phyloP scores from a whole-genome alignment of 2,888 invertebrate species.

The Lamellibrachia satsuma region DNA sequence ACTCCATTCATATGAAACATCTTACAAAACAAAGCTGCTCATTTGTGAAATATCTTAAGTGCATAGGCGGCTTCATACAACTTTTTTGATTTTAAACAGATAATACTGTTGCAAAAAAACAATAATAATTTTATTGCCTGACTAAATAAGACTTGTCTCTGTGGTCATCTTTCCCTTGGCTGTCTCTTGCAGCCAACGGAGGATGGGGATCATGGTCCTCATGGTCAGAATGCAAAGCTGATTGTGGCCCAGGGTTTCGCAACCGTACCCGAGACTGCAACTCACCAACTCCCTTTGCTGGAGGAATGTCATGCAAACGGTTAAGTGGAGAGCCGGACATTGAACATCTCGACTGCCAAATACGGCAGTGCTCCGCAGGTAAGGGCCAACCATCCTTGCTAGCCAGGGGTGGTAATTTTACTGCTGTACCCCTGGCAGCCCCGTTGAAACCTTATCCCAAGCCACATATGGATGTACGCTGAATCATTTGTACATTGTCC shows the following conservation, averaged over 20 bases:
- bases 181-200: neutral
- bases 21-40: no score
- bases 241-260: constrained; percentile 9
- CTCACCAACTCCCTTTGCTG: neutral
- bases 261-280: neutral
- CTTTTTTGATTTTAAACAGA: no score
- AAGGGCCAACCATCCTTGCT: neutral
- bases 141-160: neutral
- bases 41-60: no score
- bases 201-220: neutral
- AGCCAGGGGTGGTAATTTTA: no score
- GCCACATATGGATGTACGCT: no score
- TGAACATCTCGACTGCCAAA: neutral
- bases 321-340: neutral
- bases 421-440: no score
- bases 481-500: no score
- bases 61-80: no score
- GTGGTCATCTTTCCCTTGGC: neutral
- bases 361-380: neutral
- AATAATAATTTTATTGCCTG: neutral
- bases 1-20: no score
- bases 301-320: neutral
- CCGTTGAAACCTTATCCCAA: no score
- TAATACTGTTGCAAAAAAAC: no score
- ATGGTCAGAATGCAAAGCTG: neutral